Conservation (phyloP, 2,888 invertebrate genomes). For the Drosophila ustulata region DNA sequence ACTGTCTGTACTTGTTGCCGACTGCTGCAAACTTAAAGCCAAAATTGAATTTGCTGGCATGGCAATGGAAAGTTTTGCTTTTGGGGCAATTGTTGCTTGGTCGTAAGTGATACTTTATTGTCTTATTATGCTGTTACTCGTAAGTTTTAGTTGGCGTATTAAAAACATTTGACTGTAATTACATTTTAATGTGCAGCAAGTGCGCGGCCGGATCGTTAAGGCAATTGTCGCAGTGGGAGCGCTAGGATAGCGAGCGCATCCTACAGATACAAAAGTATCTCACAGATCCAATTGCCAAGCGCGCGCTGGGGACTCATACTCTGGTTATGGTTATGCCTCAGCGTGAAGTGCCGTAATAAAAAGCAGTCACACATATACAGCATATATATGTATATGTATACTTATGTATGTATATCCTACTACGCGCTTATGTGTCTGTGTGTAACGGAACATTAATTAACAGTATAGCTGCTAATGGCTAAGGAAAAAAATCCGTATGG, state of each 20-base stretch:
- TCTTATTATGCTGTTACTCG: slow-evolving; percentile 1
- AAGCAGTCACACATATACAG: slow-evolving; percentile 28
- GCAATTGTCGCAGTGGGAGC: slow-evolving; percentile 59
- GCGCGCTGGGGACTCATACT: slow-evolving; percentile 3
- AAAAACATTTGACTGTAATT: slow-evolving; percentile 39
- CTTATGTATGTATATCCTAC: neutral
- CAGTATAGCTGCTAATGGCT: slow-evolving; percentile 46
- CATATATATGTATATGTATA: neutral
- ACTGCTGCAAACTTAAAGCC: neutral
- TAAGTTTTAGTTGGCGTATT: slow-evolving; percentile 41
- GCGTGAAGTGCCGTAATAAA: slow-evolving; percentile 52
- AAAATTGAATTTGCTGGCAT: slow-evolving; percentile 36
- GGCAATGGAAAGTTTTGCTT: too few species aligned
- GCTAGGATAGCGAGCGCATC: slow-evolving; percentile 22
- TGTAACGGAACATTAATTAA: slow-evolving; percentile 72
- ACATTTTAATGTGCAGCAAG: slow-evolving; percentile 47
- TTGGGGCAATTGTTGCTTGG: slow-evolving; percentile 1
- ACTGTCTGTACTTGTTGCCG: slow-evolving; percentile 12
- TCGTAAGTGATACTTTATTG: slow-evolving; percentile 6
- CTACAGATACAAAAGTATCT: slow-evolving; percentile 27
- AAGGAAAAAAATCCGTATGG: slow-evolving; percentile 46
- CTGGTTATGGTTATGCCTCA: slow-evolving; percentile 28
- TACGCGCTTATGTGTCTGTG: slow-evolving; percentile 20
- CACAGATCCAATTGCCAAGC: slow-evolving; percentile 21
- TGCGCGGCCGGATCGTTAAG: slow-evolving; percentile 39